These are phyloP conservation scores for Pelusios castaneus DNA, from an alignment of 2,113 vertebrate genomes.

Conservation along the genomic window DNA sequence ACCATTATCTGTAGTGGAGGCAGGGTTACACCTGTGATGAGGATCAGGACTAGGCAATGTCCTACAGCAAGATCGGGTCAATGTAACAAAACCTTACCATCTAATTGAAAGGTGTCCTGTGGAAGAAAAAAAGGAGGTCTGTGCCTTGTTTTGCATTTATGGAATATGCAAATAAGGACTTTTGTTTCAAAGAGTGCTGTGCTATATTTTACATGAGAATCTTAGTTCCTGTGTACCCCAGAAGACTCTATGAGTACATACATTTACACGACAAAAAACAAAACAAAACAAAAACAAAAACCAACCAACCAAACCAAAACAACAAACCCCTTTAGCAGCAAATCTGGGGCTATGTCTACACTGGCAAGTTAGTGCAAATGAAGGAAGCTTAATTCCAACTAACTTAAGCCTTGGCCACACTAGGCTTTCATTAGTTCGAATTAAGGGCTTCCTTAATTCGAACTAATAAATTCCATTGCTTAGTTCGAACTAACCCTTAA, in stretches of 20 bases:
- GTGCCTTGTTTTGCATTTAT: not conserved
- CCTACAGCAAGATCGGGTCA: not conserved
- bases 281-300: no score
- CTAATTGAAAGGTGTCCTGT: not conserved
- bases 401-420: no score
- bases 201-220: not conserved
- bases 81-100: not conserved
- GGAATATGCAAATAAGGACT: not conserved
- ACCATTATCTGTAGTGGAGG: no score
- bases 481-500: no score
- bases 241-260: not conserved
- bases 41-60: not conserved
- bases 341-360: no score
- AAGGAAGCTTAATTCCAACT: no score
- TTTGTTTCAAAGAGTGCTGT: not conserved
- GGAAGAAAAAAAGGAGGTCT: not conserved
- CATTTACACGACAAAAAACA: not conserved
- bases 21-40: not conserved
- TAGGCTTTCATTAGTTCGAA: no score
- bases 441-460: no score
- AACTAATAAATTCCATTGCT: no score
- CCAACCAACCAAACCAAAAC: no score
- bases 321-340: no score
- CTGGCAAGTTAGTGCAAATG: no score
- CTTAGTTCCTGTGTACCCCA: not conserved